Conservation (phyloP, 2,113 vertebrate genomes). For the Dicaeum eximium region DNA sequence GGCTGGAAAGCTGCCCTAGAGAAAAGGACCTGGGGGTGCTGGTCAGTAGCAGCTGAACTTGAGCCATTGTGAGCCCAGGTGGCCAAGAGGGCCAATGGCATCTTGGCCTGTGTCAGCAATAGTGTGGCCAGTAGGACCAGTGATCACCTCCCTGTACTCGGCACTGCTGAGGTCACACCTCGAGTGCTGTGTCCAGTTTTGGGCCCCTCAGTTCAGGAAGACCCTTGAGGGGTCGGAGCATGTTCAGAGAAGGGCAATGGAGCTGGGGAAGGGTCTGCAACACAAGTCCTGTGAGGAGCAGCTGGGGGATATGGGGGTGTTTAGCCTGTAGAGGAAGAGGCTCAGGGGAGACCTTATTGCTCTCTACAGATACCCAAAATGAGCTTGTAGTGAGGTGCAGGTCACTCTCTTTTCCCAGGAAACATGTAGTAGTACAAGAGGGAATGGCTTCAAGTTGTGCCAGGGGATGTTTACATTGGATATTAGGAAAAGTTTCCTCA, state of each 20-base stretch:
- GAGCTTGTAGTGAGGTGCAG: not conserved
- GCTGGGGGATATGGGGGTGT: not conserved
- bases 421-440: not conserved
- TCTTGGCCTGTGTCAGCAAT: not conserved
- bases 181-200: not conserved
- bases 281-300: not conserved
- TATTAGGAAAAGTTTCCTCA: not conserved
- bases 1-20: not conserved
- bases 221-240: accelerated
- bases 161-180: not conserved
- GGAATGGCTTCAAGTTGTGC: not conserved
- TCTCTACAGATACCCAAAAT: not conserved
- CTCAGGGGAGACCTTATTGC: not conserved
- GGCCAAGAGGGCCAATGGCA: not conserved
- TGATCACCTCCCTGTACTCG: accelerated
- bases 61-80: not conserved
- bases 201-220: not conserved
- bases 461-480: not conserved
- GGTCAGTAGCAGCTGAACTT: not conserved
- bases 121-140: not conserved
- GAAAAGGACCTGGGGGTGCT: not conserved
- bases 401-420: not conserved
- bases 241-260: not conserved
- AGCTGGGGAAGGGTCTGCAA: not conserved
- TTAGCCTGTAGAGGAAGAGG: not conserved